phyloP scores from a whole-genome alignment of 2,888 invertebrate species.

The Tetanocera ferruginea region DNA sequence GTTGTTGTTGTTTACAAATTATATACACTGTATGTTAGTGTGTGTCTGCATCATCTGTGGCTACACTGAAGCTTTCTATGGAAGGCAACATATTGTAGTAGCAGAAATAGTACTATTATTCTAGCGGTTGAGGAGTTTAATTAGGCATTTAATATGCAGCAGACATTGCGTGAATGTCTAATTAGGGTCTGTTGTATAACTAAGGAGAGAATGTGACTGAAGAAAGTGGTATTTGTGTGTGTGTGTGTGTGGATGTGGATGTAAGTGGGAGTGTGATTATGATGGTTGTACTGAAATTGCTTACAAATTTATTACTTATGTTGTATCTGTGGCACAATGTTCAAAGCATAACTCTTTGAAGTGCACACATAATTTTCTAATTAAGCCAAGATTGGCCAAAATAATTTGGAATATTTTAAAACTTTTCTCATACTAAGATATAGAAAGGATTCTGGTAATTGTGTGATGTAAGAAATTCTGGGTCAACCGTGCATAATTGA shows the following conservation, averaged over 20 bases:
- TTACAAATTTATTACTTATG: slow-evolving; percentile 5
- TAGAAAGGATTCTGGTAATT: no score
- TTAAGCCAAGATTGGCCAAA: no score
- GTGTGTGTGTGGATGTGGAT: background rate
- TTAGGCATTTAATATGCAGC: slow-evolving; percentile 27
- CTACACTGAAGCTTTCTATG: no score
- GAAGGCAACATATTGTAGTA: no score
- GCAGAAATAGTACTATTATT: background rate
- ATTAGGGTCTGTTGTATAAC: background rate
- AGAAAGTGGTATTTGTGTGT: background rate
- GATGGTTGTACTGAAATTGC: background rate
- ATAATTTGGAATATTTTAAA: no score
- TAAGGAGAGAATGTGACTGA: background rate
- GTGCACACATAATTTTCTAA: background rate
- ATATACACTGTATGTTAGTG: no score
- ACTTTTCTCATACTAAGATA: no score
- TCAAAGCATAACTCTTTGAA: background rate
- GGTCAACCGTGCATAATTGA: background rate
- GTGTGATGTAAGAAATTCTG: background rate
- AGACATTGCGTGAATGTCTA: slow-evolving; percentile 6
- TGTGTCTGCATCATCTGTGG: no score
- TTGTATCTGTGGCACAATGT: background rate
- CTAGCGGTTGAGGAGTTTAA: slow-evolving; percentile 3
- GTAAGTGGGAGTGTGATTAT: background rate
- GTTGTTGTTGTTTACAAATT: no score